Evolutionary conservation across 2,797 vertebrate genomes (phyloP).

Genomic region (Gorsachius magnificus): DNA sequence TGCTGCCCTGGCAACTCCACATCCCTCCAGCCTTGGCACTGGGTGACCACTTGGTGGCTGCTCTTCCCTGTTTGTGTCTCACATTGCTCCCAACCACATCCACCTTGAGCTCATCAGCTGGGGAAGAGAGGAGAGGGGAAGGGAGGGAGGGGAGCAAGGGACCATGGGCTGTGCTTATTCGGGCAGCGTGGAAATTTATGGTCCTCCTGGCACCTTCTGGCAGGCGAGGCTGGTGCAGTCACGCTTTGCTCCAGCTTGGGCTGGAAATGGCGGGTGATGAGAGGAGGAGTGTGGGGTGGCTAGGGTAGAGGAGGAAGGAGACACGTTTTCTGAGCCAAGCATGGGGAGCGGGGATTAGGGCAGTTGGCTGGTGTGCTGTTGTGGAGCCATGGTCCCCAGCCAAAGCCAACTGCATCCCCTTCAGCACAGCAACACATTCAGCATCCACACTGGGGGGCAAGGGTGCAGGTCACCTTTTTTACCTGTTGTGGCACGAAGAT

Average conservation of each 20-base stretch:
- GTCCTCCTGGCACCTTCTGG: neutral
- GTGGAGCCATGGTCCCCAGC: neutral
- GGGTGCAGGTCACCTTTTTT: neutral
- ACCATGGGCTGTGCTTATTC: neutral
- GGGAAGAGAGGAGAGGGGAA: neutral
- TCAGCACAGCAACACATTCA: rapidly evolving
- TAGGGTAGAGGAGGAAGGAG: neutral
- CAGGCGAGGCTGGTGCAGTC: rapidly evolving
- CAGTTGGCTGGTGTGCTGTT: rapidly evolving
- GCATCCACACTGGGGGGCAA: neutral
- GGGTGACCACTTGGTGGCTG: neutral
- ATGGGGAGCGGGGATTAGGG: rapidly evolving
- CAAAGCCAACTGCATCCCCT: rapidly evolving
- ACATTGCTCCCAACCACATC: rapidly evolving
- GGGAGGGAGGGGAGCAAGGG: neutral
- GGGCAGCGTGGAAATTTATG: rapidly evolving
- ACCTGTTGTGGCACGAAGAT: neutral
- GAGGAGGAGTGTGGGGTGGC: neutral
- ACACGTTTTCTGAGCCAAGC: rapidly evolving
- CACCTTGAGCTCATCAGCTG: neutral
- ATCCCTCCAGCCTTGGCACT: neutral
- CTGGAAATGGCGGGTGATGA: rapidly evolving
- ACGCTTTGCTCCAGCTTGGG: neutral
- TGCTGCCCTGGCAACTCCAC: neutral
- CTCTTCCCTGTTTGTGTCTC: neutral